Evolutionary conservation across 2,888 invertebrate species (phyloP).

Genomic region (Acronicta leporina): DNA sequence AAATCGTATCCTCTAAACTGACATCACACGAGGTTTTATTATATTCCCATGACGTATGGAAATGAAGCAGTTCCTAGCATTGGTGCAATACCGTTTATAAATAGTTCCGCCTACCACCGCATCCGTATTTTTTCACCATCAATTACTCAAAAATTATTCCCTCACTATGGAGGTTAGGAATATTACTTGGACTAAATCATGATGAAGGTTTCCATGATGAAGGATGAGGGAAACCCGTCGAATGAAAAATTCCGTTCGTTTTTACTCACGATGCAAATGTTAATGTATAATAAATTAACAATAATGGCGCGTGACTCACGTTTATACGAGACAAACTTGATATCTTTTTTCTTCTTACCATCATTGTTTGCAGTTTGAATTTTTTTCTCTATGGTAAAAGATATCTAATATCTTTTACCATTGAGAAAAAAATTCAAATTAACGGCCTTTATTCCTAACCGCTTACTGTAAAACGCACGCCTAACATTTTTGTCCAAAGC

Average conservation of each 20-base stretch:
- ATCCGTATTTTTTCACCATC: conserved; percentile 34
- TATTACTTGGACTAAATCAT: conserved; percentile 27
- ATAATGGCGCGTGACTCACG: conserved; percentile 39
- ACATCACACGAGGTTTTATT: conserved; percentile 35
- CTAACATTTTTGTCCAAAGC: too few species aligned
- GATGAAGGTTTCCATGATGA: conserved; percentile 35
- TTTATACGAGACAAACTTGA: conserved; percentile 13
- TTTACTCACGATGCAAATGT: conserved; percentile 47
- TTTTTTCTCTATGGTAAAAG: too few species aligned
- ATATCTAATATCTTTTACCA: too few species aligned
- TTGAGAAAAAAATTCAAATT: too few species aligned
- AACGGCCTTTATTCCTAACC: too few species aligned
- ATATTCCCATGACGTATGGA: conserved; percentile 18
- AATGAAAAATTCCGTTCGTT: conserved; percentile 49
- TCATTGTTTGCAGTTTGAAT: not conserved
- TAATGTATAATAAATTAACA: conserved; percentile 28
- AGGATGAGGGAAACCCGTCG: conserved; percentile 41
- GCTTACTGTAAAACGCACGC: too few species aligned
- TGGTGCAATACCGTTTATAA: conserved; percentile 7
- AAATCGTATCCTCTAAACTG: not conserved
- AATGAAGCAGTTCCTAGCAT: conserved; percentile 31
- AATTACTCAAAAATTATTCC: conserved; percentile 26
- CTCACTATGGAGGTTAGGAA: conserved; percentile 30
- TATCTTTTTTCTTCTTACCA: conserved; percentile 18
- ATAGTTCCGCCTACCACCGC: conserved; percentile 14